Conservation (phyloP, 2,888 invertebrate species). For the Scaptodrosophila latifasciaeformis region DNA sequence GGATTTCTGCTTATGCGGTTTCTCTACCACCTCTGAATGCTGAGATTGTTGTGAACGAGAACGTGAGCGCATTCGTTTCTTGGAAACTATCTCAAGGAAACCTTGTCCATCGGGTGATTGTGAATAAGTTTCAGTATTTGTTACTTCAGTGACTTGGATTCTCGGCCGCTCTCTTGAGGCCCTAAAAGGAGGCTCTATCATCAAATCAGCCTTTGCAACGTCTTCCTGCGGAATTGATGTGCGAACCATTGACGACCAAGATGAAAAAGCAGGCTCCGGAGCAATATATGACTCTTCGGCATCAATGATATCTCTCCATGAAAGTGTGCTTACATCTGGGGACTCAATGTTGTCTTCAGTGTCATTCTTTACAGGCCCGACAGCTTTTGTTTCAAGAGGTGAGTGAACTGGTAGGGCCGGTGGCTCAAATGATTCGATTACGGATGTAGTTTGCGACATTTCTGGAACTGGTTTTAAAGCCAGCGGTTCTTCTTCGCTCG, state of each 20-base stretch:
- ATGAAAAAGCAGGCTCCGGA: conserved; percentile 30
- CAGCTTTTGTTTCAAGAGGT: no score
- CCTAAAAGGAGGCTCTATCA: no score
- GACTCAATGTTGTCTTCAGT: conserved; percentile 12
- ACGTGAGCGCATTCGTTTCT: conserved; percentile 77
- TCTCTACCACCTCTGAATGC: conserved; percentile 64
- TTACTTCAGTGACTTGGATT: conserved; percentile 58
- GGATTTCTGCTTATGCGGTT: conserved; percentile 74
- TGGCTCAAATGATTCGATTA: no score
- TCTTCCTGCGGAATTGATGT: conserved; percentile 10
- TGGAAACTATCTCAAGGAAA: conserved; percentile 76
- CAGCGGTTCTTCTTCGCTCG: background rate
- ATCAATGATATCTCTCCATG: conserved; percentile 66
- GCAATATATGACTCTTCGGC: conserved; percentile 57
- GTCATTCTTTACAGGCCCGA: background rate
- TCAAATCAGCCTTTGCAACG: conserved; percentile 1
- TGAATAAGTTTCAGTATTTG: conserved; percentile 12
- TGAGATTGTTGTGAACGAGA: conserved; percentile 76
- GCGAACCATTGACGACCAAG: conserved; percentile 57
- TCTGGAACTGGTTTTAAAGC: background rate
- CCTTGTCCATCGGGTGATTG: conserved; percentile 72
- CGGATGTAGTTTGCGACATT: background rate
- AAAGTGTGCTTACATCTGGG: conserved; percentile 25
- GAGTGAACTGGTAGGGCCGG: no score
- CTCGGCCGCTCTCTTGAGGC: conserved; percentile 59